These are phyloP conservation scores for Vireo griseus DNA, from an alignment of 2,797 vertebrate genomes.

Conservation along the genomic window DNA sequence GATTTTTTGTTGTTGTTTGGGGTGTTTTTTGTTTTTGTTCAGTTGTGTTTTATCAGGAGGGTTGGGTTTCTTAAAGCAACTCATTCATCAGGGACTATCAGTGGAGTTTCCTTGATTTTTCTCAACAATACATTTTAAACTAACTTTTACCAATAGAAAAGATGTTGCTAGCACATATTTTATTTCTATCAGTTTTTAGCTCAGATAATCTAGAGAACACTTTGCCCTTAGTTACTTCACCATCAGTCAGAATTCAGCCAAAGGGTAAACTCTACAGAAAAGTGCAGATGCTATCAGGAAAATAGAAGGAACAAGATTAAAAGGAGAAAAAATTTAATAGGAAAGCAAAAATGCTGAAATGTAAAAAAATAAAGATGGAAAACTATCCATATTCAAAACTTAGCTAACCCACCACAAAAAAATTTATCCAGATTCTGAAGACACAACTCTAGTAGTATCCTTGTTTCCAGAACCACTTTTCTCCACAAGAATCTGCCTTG, in stretches of 20 bases:
- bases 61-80: background rate
- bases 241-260: background rate
- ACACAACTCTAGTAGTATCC: background rate
- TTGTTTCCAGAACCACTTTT: background rate
- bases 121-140: background rate
- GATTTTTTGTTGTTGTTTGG: background rate
- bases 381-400: background rate
- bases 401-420: background rate
- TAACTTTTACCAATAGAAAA: background rate
- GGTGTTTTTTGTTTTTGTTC: fast-evolving
- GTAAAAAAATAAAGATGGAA: background rate
- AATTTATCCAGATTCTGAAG: background rate
- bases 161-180: background rate
- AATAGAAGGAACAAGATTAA: background rate
- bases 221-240: background rate
- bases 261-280: background rate
- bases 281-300: background rate
- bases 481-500: background rate
- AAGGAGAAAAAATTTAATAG: background rate
- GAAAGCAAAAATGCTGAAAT: background rate
- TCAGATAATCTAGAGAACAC: background rate
- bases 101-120: background rate
- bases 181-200: background rate
- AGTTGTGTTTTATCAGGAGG: background rate
- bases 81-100: background rate